Percentiles rank a stretch among this genome's conserved stretches.
Conservation (phyloP, 2,888 invertebrate genomes). For the Oxytorus armatus region DNA sequence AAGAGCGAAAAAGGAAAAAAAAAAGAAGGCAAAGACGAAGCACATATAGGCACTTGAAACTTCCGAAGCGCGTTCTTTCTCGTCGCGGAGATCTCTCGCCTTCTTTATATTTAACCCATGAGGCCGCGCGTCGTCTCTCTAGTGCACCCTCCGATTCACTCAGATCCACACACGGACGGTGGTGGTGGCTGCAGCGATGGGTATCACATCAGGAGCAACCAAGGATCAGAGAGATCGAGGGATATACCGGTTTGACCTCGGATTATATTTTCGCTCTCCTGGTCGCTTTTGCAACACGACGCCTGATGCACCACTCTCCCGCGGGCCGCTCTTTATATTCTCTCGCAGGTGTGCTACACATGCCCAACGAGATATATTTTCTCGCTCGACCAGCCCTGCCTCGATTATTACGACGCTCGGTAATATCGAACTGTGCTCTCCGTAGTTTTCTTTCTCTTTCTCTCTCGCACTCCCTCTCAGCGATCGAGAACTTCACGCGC, state of each 20-base stretch:
- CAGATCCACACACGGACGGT: constrained; percentile 34
- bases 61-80: constrained; percentile 55
- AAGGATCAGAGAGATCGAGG: constrained; percentile 55
- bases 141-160: constrained; percentile 49
- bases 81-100: constrained; percentile 51
- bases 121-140: constrained; percentile 39
- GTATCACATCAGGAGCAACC: constrained; percentile 48
- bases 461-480: neutral
- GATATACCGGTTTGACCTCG: constrained; percentile 71
- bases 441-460: constrained; percentile 8
- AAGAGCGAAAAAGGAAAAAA: constrained; percentile 15
- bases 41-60: constrained; percentile 44
- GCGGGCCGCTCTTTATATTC: constrained; percentile 35
- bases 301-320: constrained; percentile 27
- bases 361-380: constrained; percentile 52
- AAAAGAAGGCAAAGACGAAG: constrained; percentile 27
- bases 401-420: constrained; percentile 62
- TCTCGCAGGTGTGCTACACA: constrained; percentile 60
- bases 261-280: constrained; percentile 47
- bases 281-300: constrained; percentile 50
- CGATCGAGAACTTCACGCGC: constrained; percentile 47
- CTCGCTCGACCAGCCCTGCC: constrained; percentile 29
- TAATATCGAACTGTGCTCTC: constrained; percentile 50
- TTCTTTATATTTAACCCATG: constrained; percentile 62
- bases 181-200: constrained; percentile 17